A percentile compares a stretch with the other conserved stretches of the same genome.
phyloP scores from a whole-genome alignment of 2,888 invertebrate species.

The Diaperis boleti region DNA sequence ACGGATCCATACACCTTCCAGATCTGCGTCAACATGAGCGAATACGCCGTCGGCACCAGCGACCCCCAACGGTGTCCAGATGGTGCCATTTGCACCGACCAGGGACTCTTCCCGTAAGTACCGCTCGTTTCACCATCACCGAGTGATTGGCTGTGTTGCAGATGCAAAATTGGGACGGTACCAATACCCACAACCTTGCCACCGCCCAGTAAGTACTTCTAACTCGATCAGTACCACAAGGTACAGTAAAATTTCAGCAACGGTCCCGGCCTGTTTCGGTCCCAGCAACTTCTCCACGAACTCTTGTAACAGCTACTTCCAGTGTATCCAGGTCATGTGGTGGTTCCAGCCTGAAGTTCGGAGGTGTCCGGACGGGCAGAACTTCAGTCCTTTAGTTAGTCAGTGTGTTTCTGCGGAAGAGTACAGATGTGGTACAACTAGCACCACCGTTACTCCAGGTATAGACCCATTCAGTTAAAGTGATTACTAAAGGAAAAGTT shows the following conservation, averaged over 20 bases:
- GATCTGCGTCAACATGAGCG: not conserved
- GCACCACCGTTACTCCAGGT: conserved; percentile 4
- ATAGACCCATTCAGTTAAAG: no score
- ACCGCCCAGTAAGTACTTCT: conserved; percentile 4
- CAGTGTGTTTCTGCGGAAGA: not conserved
- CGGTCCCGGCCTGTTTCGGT: not conserved
- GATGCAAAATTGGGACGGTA: conserved; percentile 21
- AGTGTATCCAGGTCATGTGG: conserved; percentile 26
- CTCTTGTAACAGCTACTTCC: conserved; percentile 17
- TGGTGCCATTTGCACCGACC: conserved; percentile 16
- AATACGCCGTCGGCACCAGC: not conserved
- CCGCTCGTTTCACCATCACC: not conserved
- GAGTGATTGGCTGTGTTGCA: not conserved
- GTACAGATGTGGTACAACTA: not conserved
- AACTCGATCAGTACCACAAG: not conserved
- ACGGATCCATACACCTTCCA: conserved; percentile 6
- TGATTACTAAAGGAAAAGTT: no score
- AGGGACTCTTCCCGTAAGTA: conserved; percentile 24
- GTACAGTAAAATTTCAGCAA: conserved; percentile 2
- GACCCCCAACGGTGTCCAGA: conserved; percentile 6
- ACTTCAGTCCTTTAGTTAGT: conserved; percentile 4
- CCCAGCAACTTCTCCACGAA: not conserved
- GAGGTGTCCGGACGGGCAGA: conserved; percentile 25
- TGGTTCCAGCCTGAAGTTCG: conserved; percentile 26
- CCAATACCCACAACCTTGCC: conserved; percentile 9